Evolutionary conservation across 1,140 invertebrate species (phyloP).

Genomic region (Zaprionus ghesquierei): DNA sequence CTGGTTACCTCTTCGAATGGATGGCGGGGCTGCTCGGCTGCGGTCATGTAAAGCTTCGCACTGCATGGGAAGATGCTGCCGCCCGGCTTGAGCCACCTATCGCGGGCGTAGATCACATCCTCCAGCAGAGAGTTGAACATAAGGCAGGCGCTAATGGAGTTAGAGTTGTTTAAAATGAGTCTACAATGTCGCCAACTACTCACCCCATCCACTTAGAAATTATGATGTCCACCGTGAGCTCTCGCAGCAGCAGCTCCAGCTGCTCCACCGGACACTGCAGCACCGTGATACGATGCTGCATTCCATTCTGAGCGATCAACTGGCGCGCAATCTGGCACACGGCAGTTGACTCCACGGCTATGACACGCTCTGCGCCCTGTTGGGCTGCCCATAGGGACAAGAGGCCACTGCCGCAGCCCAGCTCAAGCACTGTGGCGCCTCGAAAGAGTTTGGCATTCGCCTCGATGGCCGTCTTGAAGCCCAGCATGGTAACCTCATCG

Average conservation of each 20-base stretch:
- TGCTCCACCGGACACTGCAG: conserved; percentile 23
- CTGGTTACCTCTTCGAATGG: background rate
- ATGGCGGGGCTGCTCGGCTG: background rate
- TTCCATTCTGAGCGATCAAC: conserved; percentile 20
- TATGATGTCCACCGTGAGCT: conserved; percentile 21
- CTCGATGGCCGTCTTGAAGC: conserved; percentile 30
- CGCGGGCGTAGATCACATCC: conserved; percentile 34
- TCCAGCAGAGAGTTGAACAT: conserved; percentile 34
- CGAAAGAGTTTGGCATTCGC: conserved; percentile 17
- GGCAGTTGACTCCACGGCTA: conserved; percentile 26
- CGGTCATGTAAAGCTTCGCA: conserved; percentile 29
- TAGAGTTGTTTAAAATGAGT: background rate
- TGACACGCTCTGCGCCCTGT: conserved; percentile 22
- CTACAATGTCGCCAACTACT: background rate
- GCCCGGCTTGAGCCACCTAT: conserved; percentile 37
- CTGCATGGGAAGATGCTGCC: conserved; percentile 30
- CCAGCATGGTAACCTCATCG: conserved; percentile 24
- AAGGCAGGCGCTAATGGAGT: conserved; percentile 26
- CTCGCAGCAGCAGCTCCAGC: conserved; percentile 18
- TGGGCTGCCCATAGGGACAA: conserved; percentile 30
- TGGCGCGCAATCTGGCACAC: conserved; percentile 26
- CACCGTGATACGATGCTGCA: conserved; percentile 32
- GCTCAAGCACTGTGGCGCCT: conserved; percentile 30
- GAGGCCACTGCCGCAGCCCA: conserved; percentile 37
- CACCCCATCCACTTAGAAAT: conserved; percentile 54